Evolutionary conservation across 1,140 invertebrate species (phyloP).

Genomic region (Drosophila novamexicana): DNA sequence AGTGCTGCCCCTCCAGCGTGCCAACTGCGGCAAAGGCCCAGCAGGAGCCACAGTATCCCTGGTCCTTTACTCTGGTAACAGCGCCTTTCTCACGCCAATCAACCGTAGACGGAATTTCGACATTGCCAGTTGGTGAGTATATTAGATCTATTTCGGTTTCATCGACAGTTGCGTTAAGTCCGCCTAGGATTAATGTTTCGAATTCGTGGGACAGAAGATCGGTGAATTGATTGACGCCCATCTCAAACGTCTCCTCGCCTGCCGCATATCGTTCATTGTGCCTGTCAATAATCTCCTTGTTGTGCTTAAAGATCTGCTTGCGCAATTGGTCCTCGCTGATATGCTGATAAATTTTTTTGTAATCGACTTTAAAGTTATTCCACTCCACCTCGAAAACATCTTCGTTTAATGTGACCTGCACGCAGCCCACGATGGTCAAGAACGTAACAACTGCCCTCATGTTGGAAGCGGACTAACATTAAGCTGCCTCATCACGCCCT

Average conservation of each 20-base stretch:
- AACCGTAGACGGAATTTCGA: slow-evolving; percentile 87
- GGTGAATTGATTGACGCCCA: slow-evolving; percentile 91
- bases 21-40: slow-evolving; percentile 86
- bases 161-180: slow-evolving; percentile 88
- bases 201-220: slow-evolving; percentile 94
- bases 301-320: slow-evolving; percentile 93
- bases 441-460: slow-evolving; percentile 6
- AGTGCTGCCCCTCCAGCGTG: slow-evolving; percentile 90
- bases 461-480: slow-evolving; percentile 85
- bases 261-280: slow-evolving; percentile 90
- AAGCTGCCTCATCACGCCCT: slow-evolving; percentile 97
- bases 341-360: slow-evolving; percentile 88
- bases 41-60: slow-evolving; percentile 86
- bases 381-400: slow-evolving; percentile 9
- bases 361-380: slow-evolving; percentile 84
- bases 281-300: slow-evolving; percentile 90
- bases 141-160: slow-evolving; percentile 90
- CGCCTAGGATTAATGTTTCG: slow-evolving; percentile 85
- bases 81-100: slow-evolving; percentile 92
- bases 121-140: slow-evolving; percentile 89
- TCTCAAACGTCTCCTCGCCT: slow-evolving; percentile 87
- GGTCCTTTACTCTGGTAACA: slow-evolving; percentile 18
- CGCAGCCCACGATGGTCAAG: slow-evolving; percentile 89
- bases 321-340: slow-evolving; percentile 89
- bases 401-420: slow-evolving; percentile 88